Evolutionary conservation across 1,140 invertebrate genomes (phyloP).

Genomic region (Uloborus diversus): DNA sequence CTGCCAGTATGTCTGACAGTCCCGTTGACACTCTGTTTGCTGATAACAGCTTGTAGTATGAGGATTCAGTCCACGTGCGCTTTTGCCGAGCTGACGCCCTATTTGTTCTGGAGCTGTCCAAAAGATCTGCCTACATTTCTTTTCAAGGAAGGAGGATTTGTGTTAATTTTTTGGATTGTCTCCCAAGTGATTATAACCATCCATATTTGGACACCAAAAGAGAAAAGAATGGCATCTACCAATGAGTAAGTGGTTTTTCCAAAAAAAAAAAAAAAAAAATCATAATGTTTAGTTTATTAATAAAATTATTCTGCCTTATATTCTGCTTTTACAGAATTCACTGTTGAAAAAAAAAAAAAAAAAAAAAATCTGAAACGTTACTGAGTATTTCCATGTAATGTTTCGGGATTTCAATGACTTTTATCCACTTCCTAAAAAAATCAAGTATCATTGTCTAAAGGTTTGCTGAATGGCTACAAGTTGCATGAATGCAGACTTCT

Average conservation of each 20-base stretch:
- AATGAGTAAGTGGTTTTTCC: constrained; percentile 78
- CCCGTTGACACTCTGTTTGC: constrained; percentile 83
- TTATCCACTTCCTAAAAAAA: too few species aligned
- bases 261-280: too few species aligned
- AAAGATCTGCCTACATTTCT: constrained; percentile 68
- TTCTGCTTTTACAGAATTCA: too few species aligned
- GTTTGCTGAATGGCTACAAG: too few species aligned
- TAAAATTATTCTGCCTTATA: too few species aligned
- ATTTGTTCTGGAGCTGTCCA: constrained; percentile 88
- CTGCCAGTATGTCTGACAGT: constrained; percentile 92
- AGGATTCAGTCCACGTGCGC: constrained; percentile 83
- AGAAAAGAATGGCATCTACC: constrained; percentile 92
- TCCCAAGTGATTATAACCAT: constrained; percentile 95
- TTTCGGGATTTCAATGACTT: too few species aligned
- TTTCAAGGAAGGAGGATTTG: background rate
- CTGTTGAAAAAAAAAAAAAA: too few species aligned
- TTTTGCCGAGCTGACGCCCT: constrained; percentile 85
- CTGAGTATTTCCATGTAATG: too few species aligned
- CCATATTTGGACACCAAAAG: constrained; percentile 97
- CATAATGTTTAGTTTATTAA: too few species aligned
- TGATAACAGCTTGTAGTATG: constrained; percentile 81
- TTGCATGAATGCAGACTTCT: too few species aligned
- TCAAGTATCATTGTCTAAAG: too few species aligned
- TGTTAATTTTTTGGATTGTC: constrained; percentile 75
- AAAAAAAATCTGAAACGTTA: too few species aligned